These are phyloP conservation scores for Nudaria mundana DNA, from an alignment of 2,888 invertebrate genomes.

Conservation along the genomic window DNA sequence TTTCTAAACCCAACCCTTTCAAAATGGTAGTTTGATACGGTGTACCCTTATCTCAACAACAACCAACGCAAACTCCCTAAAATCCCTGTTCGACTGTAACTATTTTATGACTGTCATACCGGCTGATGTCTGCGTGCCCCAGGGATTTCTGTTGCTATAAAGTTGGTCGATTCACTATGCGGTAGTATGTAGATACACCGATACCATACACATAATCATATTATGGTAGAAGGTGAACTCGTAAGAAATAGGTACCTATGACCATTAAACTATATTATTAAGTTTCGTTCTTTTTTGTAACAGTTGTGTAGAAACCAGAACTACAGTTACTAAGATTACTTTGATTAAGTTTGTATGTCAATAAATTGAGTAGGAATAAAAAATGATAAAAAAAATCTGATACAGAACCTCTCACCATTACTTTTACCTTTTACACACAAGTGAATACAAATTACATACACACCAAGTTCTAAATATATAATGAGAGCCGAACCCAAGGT, in stretches of 20 bases:
- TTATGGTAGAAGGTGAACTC: too few species aligned
- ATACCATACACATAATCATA: too few species aligned
- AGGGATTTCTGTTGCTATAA: conserved; percentile 34
- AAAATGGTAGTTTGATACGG: conserved; percentile 1
- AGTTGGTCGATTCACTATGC: conserved; percentile 32
- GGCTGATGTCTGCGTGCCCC: conserved; percentile 44
- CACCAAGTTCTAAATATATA: background rate
- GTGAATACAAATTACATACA: background rate
- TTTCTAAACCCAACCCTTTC: background rate
- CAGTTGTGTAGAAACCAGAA: too few species aligned
- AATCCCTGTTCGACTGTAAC: conserved; percentile 53
- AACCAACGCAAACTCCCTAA: conserved; percentile 38
- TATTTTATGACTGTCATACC: conserved; percentile 63
- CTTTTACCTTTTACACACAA: background rate
- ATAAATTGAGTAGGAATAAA: too few species aligned
- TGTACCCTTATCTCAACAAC: conserved; percentile 10
- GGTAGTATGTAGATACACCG: conserved; percentile 27
- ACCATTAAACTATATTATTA: too few species aligned
- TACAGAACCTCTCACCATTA: too few species aligned
- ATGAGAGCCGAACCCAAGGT: conserved; percentile 14
- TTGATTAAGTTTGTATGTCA: too few species aligned
- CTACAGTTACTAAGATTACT: too few species aligned
- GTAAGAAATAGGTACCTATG: too few species aligned
- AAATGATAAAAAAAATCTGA: too few species aligned
- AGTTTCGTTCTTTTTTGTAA: too few species aligned